Evolutionary conservation across 2,888 invertebrate species (phyloP).

Genomic region (Branchellion lobata): DNA sequence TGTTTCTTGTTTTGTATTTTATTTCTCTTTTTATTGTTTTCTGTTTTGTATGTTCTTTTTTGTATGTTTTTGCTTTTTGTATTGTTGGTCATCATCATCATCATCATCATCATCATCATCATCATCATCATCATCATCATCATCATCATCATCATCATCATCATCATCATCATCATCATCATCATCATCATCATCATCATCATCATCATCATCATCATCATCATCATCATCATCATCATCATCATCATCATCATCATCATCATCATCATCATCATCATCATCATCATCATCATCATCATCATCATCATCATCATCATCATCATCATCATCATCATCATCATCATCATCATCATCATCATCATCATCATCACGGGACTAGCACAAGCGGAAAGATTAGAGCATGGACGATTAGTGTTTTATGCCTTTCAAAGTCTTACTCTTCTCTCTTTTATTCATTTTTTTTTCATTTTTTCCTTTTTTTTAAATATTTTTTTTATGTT

Average conservation of each 20-base stretch:
- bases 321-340: constrained; percentile 1
- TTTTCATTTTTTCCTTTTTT: too few relatives aligned
- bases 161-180: constrained; percentile 29
- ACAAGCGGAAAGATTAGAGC: too few relatives aligned
- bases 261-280: constrained; percentile 23
- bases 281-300: constrained; percentile 10
- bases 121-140: constrained; percentile 27
- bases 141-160: constrained; percentile 21
- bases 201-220: constrained; percentile 25
- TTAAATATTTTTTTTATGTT: too few relatives aligned
- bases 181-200: constrained; percentile 27
- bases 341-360: too few relatives aligned
- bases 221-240: constrained; percentile 25
- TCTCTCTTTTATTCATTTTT: too few relatives aligned
- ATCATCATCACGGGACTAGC: too few relatives aligned
- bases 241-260: constrained; percentile 23
- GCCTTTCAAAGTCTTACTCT: too few relatives aligned
- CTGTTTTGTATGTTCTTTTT: too few relatives aligned
- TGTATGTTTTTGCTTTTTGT: too few relatives aligned
- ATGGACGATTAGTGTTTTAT: too few relatives aligned
- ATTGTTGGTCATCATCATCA: not conserved
- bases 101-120: constrained; percentile 5
- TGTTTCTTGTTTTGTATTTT: too few relatives aligned
- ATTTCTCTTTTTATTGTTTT: too few relatives aligned
- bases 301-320: constrained; percentile 21